A percentile compares a stretch with the other conserved stretches of the same genome.
These are phyloP conservation scores for Panagrolaimus sp. DNA, from an alignment of 1,140 invertebrate species.

Conservation along the genomic window DNA sequence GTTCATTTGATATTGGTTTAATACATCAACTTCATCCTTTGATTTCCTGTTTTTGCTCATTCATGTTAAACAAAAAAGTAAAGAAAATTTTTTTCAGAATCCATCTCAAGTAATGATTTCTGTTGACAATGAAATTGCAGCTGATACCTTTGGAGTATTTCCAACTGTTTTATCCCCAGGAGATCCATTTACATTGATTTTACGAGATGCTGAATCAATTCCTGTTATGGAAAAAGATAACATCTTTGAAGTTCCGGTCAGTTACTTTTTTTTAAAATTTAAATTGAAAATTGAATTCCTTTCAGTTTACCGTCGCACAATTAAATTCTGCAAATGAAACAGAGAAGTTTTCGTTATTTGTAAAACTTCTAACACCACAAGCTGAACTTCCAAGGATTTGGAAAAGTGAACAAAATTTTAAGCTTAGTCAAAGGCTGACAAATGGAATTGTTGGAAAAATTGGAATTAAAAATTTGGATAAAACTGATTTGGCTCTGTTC, in stretches of 20 bases:
- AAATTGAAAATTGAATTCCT: neutral
- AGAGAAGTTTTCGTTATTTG: neutral
- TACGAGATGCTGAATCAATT: neutral
- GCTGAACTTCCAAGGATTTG: neutral
- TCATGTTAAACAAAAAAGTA: too few species aligned
- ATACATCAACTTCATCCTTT: too few species aligned
- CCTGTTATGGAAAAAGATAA: constrained; percentile 8
- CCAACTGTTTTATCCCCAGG: neutral
- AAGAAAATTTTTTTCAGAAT: neutral
- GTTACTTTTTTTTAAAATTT: neutral
- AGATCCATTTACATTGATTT: constrained; percentile 1
- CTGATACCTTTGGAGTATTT: constrained; percentile 7
- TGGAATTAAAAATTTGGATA: constrained; percentile 6
- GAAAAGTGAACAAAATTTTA: neutral
- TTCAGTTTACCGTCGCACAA: too few species aligned
- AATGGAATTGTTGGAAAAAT: constrained; percentile 7
- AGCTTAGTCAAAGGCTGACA: neutral
- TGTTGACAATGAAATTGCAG: neutral
- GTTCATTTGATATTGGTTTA: neutral
- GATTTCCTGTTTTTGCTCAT: too few species aligned
- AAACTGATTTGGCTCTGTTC: neutral
- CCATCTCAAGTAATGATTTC: constrained; percentile 2
- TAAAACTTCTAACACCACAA: neutral
- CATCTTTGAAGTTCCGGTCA: neutral
- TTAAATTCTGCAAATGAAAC: neutral